Base-by-base conservation (phyloP, 2,797 vertebrate species). In the Pteronotus mesoamericanus region DNA sequence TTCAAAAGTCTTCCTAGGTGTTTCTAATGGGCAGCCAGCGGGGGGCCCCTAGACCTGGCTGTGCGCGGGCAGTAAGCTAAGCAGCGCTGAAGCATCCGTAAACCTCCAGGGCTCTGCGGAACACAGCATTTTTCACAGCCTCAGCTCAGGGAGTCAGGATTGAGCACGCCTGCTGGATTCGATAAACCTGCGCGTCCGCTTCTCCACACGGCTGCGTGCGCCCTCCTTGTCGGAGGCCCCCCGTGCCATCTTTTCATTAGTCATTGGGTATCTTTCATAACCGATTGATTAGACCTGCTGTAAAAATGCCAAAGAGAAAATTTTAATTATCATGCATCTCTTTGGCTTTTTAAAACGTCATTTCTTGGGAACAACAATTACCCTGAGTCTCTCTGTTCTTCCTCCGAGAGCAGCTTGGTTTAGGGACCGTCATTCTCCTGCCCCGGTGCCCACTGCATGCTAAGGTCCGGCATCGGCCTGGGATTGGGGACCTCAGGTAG, bases 211-310 rank as follows among this genome's bases (percentile, higher is more conserved):
- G 97, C 98, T 97, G 91, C 95, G 94, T 9, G 97, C 98, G 94
- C 22, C 5, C 71, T 95, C 89, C 91, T 97, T 92, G 92, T 94
- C 96, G 93, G 96, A 93, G 96, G 86, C 93, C 72, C 89, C 85
- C 95, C 64, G 48, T 96, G 92, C 89, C 95, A 89, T 92, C 94
- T 86, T 97, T 98, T 97, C 95, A 97, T 98, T 97, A 98, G 97
- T 98, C 98, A 98, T 97, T 97, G 93, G 97, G 94, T 89, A 61
- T 97, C 97, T 98, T 98, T 97, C 96, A 95, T 97, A 97, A 97
- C 95, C 72, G 94, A 82, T 90, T 93, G 87, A 95, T 97, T 96
- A 98, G 97, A 95, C 95, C 90, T 86, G 95, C 64, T 96, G 92
- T 98, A 95, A 97, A 98, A 98, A 93, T 94, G 94, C 96, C 93